Evolutionary conservation across 2,888 invertebrate genomes (phyloP).

Genomic region (Drosophila mimetica): DNA sequence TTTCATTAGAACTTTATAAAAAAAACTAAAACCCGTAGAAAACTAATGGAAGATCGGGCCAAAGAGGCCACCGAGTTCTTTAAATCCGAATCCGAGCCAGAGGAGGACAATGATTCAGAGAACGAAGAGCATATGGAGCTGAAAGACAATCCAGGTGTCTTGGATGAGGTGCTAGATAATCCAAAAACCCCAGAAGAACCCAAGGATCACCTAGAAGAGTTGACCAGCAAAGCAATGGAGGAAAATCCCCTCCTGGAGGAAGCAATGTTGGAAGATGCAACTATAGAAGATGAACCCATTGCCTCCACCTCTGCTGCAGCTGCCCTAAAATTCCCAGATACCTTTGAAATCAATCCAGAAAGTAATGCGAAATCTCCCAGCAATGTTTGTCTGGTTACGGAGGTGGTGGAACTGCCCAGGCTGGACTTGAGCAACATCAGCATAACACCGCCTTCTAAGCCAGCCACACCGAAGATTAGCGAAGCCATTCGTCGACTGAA

Average conservation of each 20-base stretch:
- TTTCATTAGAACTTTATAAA: background rate
- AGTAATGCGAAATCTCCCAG: slow-evolving; percentile 24
- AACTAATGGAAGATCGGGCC: slow-evolving; percentile 89
- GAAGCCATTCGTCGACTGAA: slow-evolving; percentile 69
- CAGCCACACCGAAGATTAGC: slow-evolving; percentile 57
- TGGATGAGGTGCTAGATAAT: background rate
- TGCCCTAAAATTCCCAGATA: background rate
- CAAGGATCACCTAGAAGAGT: background rate
- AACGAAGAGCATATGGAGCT: slow-evolving; percentile 32
- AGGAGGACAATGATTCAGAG: slow-evolving; percentile 44
- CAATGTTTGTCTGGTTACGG: slow-evolving; percentile 56
- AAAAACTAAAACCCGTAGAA: slow-evolving; percentile 83
- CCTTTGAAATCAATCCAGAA: background rate
- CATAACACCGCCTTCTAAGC: slow-evolving; percentile 58
- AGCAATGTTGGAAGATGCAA: background rate
- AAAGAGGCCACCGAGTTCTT: slow-evolving; percentile 91
- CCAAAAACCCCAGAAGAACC: background rate
- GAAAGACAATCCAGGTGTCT: slow-evolving; percentile 36
- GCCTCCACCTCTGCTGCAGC: slow-evolving; percentile 26
- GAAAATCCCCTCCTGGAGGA: background rate
- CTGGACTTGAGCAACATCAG: slow-evolving; percentile 69
- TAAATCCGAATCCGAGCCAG: slow-evolving; percentile 88
- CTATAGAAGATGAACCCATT: slow-evolving; percentile 8
- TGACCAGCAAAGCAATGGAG: background rate
- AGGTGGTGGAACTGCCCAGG: slow-evolving; percentile 74